Evolutionary conservation across 2,888 invertebrate genomes (phyloP).

Genomic region (Noctua comes): DNA sequence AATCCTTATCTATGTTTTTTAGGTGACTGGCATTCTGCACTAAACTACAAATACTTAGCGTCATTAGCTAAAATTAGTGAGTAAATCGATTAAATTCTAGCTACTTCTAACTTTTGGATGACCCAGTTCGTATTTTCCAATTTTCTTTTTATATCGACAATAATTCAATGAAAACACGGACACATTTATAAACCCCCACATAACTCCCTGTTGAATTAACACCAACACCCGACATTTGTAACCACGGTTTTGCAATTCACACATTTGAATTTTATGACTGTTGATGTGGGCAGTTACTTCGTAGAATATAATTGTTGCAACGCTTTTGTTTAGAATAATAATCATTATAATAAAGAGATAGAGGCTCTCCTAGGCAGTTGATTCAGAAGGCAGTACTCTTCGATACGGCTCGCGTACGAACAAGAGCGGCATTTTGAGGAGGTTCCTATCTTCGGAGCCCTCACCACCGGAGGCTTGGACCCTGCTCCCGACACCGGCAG

Average conservation of each 20-base stretch:
- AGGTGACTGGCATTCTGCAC: background rate
- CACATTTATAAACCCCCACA: constrained; percentile 10
- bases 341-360: no score
- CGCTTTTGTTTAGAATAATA: background rate
- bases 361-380: no score
- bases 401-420: no score
- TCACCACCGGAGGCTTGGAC: no score
- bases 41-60: background rate
- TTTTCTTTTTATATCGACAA: background rate
- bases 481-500: no score
- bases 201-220: constrained; percentile 50
- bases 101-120: background rate
- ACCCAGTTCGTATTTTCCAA: background rate
- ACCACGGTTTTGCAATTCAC: constrained; percentile 32
- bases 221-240: constrained; percentile 27
- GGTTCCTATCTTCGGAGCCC: no score
- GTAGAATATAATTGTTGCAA: background rate
- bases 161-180: background rate
- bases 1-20: background rate
- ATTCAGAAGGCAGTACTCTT: no score
- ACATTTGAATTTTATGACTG: constrained; percentile 59
- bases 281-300: constrained; percentile 9
- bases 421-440: no score
- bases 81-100: background rate
- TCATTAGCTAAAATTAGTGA: background rate